Evolutionary conservation across 2,797 vertebrate species (phyloP).

Genomic region (Cossypha dichroa): DNA sequence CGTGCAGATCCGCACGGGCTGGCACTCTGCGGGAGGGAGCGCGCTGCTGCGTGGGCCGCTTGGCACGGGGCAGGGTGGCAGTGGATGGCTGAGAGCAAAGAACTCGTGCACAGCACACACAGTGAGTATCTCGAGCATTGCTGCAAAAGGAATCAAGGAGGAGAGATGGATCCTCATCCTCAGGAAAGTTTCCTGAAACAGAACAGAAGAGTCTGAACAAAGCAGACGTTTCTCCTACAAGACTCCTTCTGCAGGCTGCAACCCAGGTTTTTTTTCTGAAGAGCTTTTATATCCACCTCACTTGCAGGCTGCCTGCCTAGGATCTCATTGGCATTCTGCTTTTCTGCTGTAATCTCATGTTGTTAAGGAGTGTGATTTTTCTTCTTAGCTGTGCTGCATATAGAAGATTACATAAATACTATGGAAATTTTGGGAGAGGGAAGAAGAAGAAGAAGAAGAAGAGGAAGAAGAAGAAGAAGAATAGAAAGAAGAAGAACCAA

Average conservation of each 20-base stretch:
- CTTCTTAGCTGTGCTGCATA: constrained; percentile 1
- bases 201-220: neutral
- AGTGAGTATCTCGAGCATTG: neutral
- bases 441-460: neutral
- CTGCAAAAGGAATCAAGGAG: neutral
- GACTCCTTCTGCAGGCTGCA: neutral
- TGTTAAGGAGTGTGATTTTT: constrained; percentile 59
- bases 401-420: constrained; percentile 60
- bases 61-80: neutral
- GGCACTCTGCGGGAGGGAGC: neutral
- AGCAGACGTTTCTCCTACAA: neutral
- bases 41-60: rapidly evolving
- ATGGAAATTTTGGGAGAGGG: constrained; percentile 1
- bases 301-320: constrained; percentile 18
- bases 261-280: neutral
- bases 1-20: neutral
- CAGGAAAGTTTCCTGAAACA: neutral
- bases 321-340: constrained; percentile 46
- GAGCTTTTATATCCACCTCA: neutral
- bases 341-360: constrained; percentile 47
- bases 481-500: neutral
- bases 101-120: neutral
- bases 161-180: neutral
- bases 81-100: neutral
- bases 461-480: neutral